Evolutionary conservation across 2,113 vertebrate species (phyloP), one percentile per base, ranked within the genome.

Genomic region (Apeltes quadracus): DNA sequence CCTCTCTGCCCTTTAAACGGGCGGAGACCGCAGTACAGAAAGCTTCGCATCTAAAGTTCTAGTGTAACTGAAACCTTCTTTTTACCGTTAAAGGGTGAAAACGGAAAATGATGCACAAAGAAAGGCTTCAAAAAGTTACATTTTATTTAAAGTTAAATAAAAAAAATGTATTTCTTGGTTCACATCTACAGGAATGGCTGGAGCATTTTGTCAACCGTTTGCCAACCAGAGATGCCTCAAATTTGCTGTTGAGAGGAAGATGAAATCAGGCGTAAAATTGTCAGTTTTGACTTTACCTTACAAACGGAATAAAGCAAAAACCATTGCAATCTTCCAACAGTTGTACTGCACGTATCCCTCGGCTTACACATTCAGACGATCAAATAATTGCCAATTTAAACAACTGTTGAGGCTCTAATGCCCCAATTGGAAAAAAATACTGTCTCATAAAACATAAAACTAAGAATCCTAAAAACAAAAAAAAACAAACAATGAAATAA

Each of bases 1-100:
- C 76, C 85, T 77, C 22, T 75, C 34, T 69, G 29, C 59, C 81
- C 46, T 67, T 76, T 57, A 80, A n/a, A 55, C 57, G 22, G 46
- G 58, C 10, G 9, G 13, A 69, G 25, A 63, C 38, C 22, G 23
- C 32, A 58, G 54, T 22, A n/a, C 46, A 22, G 13, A 27, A 54
- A 62, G 20, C 32, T 51, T 14, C 16, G 14, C 48, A 74, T 75
- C 38, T 38, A 36, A 43, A 22, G 13, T 65, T 65, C 34, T 48
- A 27, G 38, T 65, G 59, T 54, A 82, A 62, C 63, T 55, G 25
- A 51, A 43, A 67, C 25, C 22, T 14, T 23, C 64, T 71, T 55
- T 67, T 38, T 20, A 36, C 12, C 32, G 6, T 43, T 64, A 14
- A 1, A 72, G 62, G 25, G 27, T 34, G 29, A 56, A 75, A 73